A percentile compares a stretch with the other conserved stretches of the same genome.
These are phyloP conservation scores for Xylocampa areola DNA, from an alignment of 2,888 invertebrate genomes.

Conservation along the genomic window DNA sequence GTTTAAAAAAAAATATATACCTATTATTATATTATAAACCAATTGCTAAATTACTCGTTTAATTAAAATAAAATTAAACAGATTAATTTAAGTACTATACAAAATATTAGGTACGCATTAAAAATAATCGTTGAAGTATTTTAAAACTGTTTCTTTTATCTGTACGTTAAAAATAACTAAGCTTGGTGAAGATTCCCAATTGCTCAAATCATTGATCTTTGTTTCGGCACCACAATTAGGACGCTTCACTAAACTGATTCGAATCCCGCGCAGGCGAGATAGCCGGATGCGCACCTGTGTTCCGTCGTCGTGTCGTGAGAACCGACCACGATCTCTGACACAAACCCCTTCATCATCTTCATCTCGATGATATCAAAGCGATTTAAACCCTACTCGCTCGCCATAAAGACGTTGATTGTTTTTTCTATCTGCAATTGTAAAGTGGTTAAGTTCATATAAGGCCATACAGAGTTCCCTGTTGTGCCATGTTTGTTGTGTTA, in stretches of 20 bases:
- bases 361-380: slow-evolving; percentile 42
- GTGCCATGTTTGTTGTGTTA: slow-evolving; percentile 82
- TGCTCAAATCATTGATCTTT: slow-evolving; percentile 58
- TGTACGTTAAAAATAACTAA: slow-evolving; percentile 1
- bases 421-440: slow-evolving; percentile 38
- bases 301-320: slow-evolving; percentile 77
- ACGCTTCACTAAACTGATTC: slow-evolving; percentile 76
- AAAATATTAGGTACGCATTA: too few species aligned
- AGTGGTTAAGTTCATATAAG: slow-evolving; percentile 65
- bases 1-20: too few species aligned
- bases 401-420: slow-evolving; percentile 37
- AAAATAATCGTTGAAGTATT: neutral
- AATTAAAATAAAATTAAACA: too few species aligned
- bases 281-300: slow-evolving; percentile 89
- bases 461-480: slow-evolving; percentile 75
- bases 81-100: too few species aligned
- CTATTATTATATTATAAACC: too few species aligned
- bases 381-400: slow-evolving; percentile 42
- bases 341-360: slow-evolving; percentile 55
- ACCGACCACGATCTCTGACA: slow-evolving; percentile 75
- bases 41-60: too few species aligned
- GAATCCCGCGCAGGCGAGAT: slow-evolving; percentile 77
- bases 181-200: slow-evolving; percentile 22
- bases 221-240: slow-evolving; percentile 76
- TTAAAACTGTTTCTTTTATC: slow-evolving; percentile 3